Percentiles rank a stretch among this genome's conserved stretches.
Conservation (phyloP, 2,888 invertebrate species). For the Ophion obscuratus region DNA sequence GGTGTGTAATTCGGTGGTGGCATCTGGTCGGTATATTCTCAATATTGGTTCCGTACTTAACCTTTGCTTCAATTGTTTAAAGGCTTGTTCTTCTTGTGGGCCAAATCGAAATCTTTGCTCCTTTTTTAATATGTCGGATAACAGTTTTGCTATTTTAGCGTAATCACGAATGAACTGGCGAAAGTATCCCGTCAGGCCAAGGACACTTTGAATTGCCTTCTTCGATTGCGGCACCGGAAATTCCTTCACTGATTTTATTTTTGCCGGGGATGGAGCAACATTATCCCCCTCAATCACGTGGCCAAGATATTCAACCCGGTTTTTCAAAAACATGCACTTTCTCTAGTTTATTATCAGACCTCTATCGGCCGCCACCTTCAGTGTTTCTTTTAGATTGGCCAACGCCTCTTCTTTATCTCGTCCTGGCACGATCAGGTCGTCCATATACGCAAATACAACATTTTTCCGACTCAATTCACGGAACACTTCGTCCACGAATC, state of each 20-base stretch:
- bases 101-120: constrained; percentile 64
- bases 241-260: constrained; percentile 60
- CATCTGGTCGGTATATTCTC: constrained; percentile 53
- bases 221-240: constrained; percentile 58
- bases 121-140: constrained; percentile 71
- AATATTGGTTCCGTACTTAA: constrained; percentile 60
- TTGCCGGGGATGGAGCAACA: constrained; percentile 57
- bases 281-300: constrained; percentile 46
- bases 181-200: constrained; percentile 69
- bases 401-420: too few relatives aligned
- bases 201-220: constrained; percentile 58
- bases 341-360: too few relatives aligned
- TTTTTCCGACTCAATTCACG: too few relatives aligned
- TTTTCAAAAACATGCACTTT: constrained; percentile 20
- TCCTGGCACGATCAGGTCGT: too few relatives aligned
- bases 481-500: too few relatives aligned
- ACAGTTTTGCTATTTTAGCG: constrained; percentile 70
- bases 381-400: too few relatives aligned
- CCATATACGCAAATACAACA: too few relatives aligned
- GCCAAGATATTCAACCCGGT: constrained; percentile 61
- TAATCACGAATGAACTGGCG: constrained; percentile 68
- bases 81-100: constrained; percentile 36
- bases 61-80: constrained; percentile 56
- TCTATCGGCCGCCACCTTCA: too few relatives aligned
- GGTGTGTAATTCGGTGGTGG: constrained; percentile 65